Evolutionary conservation across 2,797 vertebrate species (phyloP).

Genomic region (Gymnopithys bicolor): DNA sequence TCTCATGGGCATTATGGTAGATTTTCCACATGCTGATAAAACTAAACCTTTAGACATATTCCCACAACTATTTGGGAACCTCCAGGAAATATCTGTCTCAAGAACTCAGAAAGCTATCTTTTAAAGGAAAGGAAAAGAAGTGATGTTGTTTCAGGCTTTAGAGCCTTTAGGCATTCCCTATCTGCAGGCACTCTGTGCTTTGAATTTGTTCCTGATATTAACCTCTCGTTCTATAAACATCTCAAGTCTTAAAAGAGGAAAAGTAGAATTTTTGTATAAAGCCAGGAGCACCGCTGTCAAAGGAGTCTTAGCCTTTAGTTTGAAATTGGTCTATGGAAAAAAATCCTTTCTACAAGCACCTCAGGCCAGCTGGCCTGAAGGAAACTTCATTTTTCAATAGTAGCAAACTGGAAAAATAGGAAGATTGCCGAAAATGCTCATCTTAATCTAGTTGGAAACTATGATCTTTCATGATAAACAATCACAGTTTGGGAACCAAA

Average conservation of each 20-base stretch:
- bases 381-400: neutral
- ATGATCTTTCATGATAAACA: neutral
- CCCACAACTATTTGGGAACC: neutral
- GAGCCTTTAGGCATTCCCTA: neutral
- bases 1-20: neutral
- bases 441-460: neutral
- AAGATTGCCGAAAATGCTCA: neutral
- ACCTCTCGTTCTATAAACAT: neutral
- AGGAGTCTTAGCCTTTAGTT: neutral
- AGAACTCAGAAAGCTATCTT: neutral
- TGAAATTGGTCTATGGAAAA: neutral
- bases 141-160: neutral
- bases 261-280: neutral
- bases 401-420: neutral
- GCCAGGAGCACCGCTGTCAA: neutral
- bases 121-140: neutral
- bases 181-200: neutral
- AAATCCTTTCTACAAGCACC: neutral
- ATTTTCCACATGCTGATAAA: neutral
- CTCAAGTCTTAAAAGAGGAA: neutral
- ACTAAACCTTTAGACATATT: neutral
- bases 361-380: neutral
- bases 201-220: conserved; percentile 33
- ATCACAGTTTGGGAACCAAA: neutral
- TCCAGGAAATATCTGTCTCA: neutral